Evolutionary conservation across 2,888 invertebrate genomes (phyloP).

Genomic region (Andrena hattorfiana): DNA sequence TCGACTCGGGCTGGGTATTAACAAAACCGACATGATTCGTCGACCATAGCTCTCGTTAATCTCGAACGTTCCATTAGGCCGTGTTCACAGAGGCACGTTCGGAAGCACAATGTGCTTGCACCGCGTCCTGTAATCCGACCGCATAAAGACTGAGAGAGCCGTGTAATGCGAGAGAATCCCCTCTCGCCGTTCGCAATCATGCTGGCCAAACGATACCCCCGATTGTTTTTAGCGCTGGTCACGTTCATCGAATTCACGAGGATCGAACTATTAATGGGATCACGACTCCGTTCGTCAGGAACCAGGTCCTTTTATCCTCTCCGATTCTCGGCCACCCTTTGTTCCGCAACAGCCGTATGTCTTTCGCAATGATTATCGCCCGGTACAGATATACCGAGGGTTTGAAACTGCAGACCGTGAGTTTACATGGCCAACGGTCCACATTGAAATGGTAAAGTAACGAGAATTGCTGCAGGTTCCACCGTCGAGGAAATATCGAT

Average conservation of each 20-base stretch:
- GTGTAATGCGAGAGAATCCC: constrained; percentile 49
- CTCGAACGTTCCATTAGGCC: constrained; percentile 61
- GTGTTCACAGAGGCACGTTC: constrained; percentile 52
- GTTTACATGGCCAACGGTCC: background rate
- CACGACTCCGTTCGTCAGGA: background rate
- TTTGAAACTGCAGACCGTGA: background rate
- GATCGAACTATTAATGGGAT: background rate
- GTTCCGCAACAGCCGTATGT: background rate
- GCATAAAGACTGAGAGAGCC: constrained; percentile 50
- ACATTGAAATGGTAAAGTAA: background rate
- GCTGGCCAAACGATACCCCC: constrained; percentile 22
- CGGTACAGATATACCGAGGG: background rate
- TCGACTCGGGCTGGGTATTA: constrained; percentile 34
- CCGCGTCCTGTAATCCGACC: constrained; percentile 58
- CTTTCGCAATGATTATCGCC: background rate
- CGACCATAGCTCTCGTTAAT: constrained; percentile 51
- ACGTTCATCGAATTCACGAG: constrained; percentile 14
- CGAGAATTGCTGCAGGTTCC: constrained; percentile 6
- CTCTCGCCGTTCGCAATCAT: constrained; percentile 14
- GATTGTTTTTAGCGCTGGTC: constrained; percentile 39
- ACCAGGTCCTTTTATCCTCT: background rate
- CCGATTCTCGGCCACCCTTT: background rate
- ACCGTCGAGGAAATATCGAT: constrained; percentile 6
- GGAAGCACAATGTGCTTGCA: constrained; percentile 32
- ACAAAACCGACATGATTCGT: constrained; percentile 46